Percentiles rank a stretch among this genome's conserved stretches.
Conservation (phyloP, 2,888 invertebrate genomes). For the Dexiosoma caninum region DNA sequence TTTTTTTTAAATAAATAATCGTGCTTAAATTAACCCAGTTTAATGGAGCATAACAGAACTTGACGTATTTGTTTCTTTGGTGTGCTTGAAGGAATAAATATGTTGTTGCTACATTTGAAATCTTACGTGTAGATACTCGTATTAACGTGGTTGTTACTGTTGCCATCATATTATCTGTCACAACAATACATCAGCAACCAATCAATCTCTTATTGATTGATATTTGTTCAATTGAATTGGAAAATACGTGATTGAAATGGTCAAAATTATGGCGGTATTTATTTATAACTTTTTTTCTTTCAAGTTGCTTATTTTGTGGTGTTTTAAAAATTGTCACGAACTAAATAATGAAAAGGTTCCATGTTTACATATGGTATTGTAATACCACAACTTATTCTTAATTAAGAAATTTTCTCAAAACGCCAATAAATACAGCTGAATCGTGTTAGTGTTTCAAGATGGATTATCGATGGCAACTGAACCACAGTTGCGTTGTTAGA, state of each 20-base stretch:
- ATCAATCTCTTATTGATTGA: constrained; percentile 47
- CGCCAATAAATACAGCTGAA: no score
- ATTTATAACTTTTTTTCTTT: background rate
- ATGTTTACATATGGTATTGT: background rate
- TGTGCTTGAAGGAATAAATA: constrained; percentile 7
- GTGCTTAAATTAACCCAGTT: constrained; percentile 56
- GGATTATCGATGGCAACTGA: no score
- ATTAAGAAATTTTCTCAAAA: no score
- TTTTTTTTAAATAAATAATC: constrained; percentile 27
- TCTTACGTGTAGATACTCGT: constrained; percentile 3
- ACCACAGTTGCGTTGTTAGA: no score
- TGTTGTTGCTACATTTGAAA: constrained; percentile 28
- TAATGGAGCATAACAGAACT: constrained; percentile 16
- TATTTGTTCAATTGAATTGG: constrained; percentile 26
- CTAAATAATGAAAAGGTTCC: background rate
- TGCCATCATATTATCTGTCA: constrained; percentile 49
- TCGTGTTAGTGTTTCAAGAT: no score
- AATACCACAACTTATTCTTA: no score
- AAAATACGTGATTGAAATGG: constrained; percentile 23
- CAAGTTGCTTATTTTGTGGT: background rate
- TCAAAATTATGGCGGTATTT: constrained; percentile 25
- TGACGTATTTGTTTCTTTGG: background rate
- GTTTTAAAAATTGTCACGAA: background rate
- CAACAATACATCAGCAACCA: constrained; percentile 49
- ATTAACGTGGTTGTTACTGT: constrained; percentile 1